Conservation (phyloP, 2,888 invertebrate species). For the Venusia cambrica region DNA sequence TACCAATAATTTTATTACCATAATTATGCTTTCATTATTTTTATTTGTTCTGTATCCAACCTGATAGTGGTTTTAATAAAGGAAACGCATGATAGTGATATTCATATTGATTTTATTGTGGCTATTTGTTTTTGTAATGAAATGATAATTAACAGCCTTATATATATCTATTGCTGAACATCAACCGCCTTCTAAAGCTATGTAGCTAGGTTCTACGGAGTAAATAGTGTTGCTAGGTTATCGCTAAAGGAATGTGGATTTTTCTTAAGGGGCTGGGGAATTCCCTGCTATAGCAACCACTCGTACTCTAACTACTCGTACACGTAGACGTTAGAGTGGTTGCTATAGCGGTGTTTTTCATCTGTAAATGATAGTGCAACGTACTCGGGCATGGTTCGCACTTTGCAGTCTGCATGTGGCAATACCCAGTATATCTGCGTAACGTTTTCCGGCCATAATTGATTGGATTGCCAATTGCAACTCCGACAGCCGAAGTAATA, state of each 20-base stretch:
- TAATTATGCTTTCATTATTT: slow-evolving; percentile 15
- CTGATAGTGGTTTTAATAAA: slow-evolving; percentile 18
- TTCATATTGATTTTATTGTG: slow-evolving; percentile 6
- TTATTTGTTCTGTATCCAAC: slow-evolving; percentile 6
- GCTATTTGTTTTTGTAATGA: no score
- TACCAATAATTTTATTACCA: slow-evolving; percentile 12
- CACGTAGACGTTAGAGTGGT: no score
- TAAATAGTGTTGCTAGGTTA: no score
- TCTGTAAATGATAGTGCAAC: neutral
- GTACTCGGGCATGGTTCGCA: neutral
- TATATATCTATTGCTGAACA: no score
- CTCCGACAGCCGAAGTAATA: slow-evolving; percentile 17
- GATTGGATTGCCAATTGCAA: slow-evolving; percentile 27
- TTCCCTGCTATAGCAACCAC: no score
- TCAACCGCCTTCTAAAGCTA: no score
- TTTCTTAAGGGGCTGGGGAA: no score
- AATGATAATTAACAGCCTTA: no score
- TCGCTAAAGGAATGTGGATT: no score
- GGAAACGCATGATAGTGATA: slow-evolving; percentile 4
- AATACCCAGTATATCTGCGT: slow-evolving; percentile 8
- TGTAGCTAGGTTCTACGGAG: no score
- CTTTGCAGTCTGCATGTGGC: slow-evolving; percentile 2
- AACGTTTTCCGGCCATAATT: slow-evolving; percentile 21
- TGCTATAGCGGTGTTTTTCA: no score
- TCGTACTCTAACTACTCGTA: no score